Conservation (phyloP, 2,113 vertebrate species). For the Microcebus tavaratra region DNA sequence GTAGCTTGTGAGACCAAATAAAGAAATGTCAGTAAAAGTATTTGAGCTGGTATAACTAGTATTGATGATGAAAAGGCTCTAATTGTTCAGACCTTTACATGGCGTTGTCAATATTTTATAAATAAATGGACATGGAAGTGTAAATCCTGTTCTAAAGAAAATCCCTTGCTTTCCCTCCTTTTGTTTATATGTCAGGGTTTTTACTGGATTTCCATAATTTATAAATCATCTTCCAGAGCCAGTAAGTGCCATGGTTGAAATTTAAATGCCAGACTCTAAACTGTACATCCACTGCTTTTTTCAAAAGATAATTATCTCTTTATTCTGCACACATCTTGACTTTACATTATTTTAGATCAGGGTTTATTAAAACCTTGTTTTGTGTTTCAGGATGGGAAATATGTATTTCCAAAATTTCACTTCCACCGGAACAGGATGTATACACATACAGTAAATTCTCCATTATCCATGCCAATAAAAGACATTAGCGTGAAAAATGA, state of each 20-base stretch:
- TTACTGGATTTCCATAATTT: neutral
- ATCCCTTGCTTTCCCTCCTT: neutral
- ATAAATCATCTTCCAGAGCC: neutral
- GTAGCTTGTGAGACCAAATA: neutral
- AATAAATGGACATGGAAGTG: neutral
- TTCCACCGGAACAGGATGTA: neutral
- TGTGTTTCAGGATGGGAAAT: neutral
- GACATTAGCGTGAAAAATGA: neutral
- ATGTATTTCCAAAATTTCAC: neutral
- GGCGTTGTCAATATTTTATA: neutral
- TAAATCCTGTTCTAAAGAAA: neutral
- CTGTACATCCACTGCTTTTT: neutral
- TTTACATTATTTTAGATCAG: constrained; percentile 13
- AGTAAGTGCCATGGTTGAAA: neutral
- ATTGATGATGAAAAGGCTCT: neutral
- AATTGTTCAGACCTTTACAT: neutral
- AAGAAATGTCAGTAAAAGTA: neutral
- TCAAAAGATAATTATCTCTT: neutral
- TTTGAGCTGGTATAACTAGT: neutral
- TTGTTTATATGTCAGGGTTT: neutral
- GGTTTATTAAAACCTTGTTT: neutral
- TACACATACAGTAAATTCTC: neutral
- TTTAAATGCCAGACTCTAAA: constrained; percentile 9
- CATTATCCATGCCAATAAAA: neutral
- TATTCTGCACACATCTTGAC: neutral